Base-by-base conservation (phyloP, 2,888 invertebrate species). In the Oxyteleia sp. region DNA sequence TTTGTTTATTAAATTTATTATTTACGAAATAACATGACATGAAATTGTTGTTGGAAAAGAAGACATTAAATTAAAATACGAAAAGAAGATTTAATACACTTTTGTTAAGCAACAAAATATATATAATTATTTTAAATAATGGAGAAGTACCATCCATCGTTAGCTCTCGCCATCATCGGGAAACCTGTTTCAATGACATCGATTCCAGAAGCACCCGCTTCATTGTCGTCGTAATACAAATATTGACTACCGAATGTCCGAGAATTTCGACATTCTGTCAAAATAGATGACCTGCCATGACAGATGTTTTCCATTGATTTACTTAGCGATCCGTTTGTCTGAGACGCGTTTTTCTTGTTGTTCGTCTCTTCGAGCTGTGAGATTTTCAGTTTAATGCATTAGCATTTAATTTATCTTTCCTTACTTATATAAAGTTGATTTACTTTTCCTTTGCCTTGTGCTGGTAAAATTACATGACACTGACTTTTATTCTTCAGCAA, bases 141-240 rank as follows among this genome's bases (percentile, higher is more conserved):
- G 4, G 26, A 16, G 7, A 35, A 55, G 69, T 94, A 95, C 93
- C 95, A 95, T 1, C 95, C 95, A 87, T 95, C 95, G 83, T 95
- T 96, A 7, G 95, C 94, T 79, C 94, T 91, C 20, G 95, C 90
- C 94, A 96, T 94, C 96, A 96, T 96, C 0, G 96, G 96, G 4
- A 95, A 94, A 61, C 95, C 95, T 0, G 96, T 95, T 82, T 95
- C 95, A 1, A 94, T 95, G 20, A 96, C 95, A 93, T 96, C 95
- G 88, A 96, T 96, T 26, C 95, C 95, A 0, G 95, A 93, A 53
- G 95, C 95, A 10, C 89, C 89, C 4, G 94, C 93, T 10, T 95
- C 94, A 57, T 96, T 95, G 87, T 96, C 95, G 89, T 95, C 95
- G 87, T 95, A 95, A 84, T 95, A 95, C 51, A 95, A 92, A 91